Conservation (phyloP, 2,113 vertebrate species). For the Sminthopsis crassicaudata region DNA sequence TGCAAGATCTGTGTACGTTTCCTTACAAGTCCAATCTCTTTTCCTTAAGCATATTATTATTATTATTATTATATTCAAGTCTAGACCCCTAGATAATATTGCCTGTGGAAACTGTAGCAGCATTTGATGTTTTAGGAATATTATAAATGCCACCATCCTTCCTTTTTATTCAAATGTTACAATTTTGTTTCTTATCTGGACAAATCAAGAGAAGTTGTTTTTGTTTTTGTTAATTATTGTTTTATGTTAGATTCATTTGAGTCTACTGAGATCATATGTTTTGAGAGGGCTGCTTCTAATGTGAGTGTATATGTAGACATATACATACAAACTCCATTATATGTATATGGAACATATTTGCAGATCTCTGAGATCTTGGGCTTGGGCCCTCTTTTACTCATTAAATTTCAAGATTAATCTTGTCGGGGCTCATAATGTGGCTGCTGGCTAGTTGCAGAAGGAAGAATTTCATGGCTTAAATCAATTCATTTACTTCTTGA, state of each 20-base stretch:
- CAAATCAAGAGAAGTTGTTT: conserved; percentile 28
- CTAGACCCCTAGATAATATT: background rate
- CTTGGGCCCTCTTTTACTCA: conserved; percentile 27
- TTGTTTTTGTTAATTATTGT: background rate
- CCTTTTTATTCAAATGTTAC: background rate
- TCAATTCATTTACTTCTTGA: conserved; percentile 53
- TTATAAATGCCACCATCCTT: background rate
- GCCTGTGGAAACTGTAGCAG: background rate
- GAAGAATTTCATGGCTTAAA: conserved; percentile 52
- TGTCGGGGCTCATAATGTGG: conserved; percentile 11
- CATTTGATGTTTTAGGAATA: background rate
- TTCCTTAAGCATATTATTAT: background rate
- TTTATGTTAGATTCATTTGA: conserved; percentile 40
- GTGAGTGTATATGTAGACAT: background rate
- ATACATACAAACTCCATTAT: conserved; percentile 6
- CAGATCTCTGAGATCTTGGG: conserved; percentile 39
- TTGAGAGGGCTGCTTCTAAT: conserved; percentile 7
- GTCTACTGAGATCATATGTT: conserved; percentile 49
- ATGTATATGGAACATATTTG: conserved; percentile 35
- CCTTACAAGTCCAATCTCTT: conserved; percentile 36
- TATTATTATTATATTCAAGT: background rate
- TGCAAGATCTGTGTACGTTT: conserved; percentile 11
- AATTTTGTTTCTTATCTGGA: background rate
- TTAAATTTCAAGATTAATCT: conserved; percentile 54
- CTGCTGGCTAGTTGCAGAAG: conserved; percentile 38